These are phyloP conservation scores for Acanthosepion pharaonis DNA, from an alignment of 2,888 invertebrate genomes.

Conservation along the genomic window DNA sequence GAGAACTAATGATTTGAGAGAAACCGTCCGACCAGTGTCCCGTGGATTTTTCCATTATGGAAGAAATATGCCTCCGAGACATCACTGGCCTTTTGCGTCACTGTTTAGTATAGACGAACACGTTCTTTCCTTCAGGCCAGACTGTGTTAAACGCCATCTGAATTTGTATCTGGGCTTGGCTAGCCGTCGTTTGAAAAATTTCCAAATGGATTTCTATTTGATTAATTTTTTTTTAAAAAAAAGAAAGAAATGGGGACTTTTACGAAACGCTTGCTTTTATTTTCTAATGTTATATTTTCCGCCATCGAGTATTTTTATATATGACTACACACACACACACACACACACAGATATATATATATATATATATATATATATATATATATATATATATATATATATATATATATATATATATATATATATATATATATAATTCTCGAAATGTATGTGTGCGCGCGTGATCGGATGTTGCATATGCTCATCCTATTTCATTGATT, in stretches of 20 bases:
- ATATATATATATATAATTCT: not conserved
- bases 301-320: not conserved
- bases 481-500: no score
- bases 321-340: not conserved
- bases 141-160: not conserved
- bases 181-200: not conserved
- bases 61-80: not conserved
- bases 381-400: not conserved
- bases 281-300: not conserved
- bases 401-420: not conserved
- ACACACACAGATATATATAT: not conserved
- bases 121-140: not conserved
- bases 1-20: not conserved
- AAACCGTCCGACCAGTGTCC: not conserved
- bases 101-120: not conserved
- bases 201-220: not conserved
- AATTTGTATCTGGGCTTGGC: not conserved
- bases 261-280: no score
- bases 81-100: not conserved
- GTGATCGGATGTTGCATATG: no score
- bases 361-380: not conserved
- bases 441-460: no score
- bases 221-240: not conserved
- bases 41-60: not conserved
- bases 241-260: not conserved